These are phyloP conservation scores for Forbesichthys papilliferus DNA, from an alignment of 2,113 vertebrate genomes.

Conservation along the genomic window DNA sequence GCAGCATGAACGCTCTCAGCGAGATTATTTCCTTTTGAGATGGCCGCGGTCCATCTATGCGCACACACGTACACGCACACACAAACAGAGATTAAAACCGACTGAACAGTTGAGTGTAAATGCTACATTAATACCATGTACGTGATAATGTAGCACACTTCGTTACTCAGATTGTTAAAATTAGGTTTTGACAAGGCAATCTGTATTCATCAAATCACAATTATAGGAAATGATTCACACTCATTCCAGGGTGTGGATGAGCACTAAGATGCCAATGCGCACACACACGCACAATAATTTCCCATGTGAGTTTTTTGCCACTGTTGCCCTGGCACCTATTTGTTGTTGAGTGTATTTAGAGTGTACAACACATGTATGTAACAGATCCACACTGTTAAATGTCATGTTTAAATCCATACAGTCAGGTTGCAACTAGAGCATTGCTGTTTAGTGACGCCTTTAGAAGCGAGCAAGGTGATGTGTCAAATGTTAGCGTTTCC, in stretches of 20 bases:
- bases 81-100: background rate
- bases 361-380: background rate
- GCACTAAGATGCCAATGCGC: background rate
- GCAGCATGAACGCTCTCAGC: constrained; percentile 96
- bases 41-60: constrained; percentile 91
- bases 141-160: constrained; percentile 5
- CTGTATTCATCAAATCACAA: background rate
- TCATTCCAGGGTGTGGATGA: too few relatives aligned
- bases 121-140: constrained; percentile 10
- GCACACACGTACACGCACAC: constrained; percentile 24
- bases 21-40: constrained; percentile 99
- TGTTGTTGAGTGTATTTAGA: background rate
- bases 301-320: background rate
- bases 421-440: constrained; percentile 5
- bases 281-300: constrained; percentile 13
- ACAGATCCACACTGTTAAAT: background rate
- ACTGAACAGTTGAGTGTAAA: constrained; percentile 27
- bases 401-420: background rate
- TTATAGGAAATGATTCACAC: too few relatives aligned
- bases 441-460: background rate
- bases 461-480: constrained; percentile 14
- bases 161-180: constrained; percentile 26
- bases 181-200: constrained; percentile 26
- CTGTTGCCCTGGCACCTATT: background rate
- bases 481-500: constrained; percentile 5